These are phyloP conservation scores for Petrocephalus schoutedeni DNA, from an alignment of 2,797 vertebrate genomes.

Conservation along the genomic window DNA sequence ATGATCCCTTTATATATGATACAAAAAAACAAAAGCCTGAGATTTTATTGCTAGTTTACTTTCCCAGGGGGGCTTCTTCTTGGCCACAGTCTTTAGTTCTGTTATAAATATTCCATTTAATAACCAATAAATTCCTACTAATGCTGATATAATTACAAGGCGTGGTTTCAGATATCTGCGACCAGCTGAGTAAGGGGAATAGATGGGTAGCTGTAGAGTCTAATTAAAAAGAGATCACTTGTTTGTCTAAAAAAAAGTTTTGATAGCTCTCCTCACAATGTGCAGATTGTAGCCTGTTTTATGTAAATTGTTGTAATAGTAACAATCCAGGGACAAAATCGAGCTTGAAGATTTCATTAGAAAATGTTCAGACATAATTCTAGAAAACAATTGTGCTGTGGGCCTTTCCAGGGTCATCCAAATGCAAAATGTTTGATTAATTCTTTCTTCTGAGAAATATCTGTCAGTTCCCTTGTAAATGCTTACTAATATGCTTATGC, in stretches of 20 bases:
- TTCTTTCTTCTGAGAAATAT: background rate
- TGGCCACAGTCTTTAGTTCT: background rate
- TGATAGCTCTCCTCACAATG: background rate
- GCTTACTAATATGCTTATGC: background rate
- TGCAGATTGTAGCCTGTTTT: background rate
- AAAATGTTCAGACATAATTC: background rate
- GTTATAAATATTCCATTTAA: constrained; percentile 2
- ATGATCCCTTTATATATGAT: background rate
- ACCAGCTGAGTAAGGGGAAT: background rate
- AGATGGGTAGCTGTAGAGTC: background rate
- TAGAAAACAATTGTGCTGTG: background rate
- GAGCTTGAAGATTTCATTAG: background rate
- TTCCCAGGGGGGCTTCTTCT: background rate
- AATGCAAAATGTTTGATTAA: constrained; percentile 6
- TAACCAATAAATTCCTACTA: background rate
- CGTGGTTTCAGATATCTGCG: constrained; percentile 5
- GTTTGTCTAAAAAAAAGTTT: background rate
- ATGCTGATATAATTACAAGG: background rate
- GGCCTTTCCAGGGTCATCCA: background rate
- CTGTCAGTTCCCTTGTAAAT: background rate
- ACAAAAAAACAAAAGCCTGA: background rate
- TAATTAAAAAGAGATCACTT: constrained; percentile 11
- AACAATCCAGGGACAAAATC: background rate
- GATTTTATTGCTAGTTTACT: background rate
- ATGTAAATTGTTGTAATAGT: background rate